Conservation (phyloP, 2,888 invertebrate species). For the Athalia circularis region DNA sequence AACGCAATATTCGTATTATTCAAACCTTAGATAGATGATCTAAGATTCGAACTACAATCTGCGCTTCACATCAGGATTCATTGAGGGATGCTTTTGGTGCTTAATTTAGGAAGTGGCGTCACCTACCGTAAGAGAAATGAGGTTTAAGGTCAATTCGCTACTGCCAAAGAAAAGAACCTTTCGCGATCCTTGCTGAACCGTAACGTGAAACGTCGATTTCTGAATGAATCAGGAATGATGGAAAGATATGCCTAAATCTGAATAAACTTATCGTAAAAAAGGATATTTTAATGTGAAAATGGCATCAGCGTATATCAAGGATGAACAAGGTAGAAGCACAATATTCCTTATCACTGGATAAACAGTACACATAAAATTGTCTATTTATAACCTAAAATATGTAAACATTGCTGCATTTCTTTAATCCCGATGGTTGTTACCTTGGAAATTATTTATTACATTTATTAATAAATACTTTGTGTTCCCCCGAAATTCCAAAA, state of each 20-base stretch:
- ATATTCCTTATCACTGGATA: neutral
- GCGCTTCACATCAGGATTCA: too few species aligned
- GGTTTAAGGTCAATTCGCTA: neutral
- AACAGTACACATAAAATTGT: constrained; percentile 36
- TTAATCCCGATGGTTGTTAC: neutral
- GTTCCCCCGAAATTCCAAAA: too few species aligned
- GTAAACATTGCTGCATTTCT: constrained; percentile 60
- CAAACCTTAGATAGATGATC: too few species aligned
- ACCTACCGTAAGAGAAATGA: neutral
- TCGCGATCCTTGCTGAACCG: neutral
- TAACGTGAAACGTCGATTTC: neutral
- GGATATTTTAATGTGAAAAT: constrained; percentile 55
- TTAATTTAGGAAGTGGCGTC: neutral
- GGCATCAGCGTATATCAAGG: constrained; percentile 71
- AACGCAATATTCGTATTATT: too few species aligned
- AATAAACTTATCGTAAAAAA: constrained; percentile 55
- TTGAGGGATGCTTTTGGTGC: too few species aligned
- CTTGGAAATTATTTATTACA: too few species aligned
- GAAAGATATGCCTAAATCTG: constrained; percentile 52
- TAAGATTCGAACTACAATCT: too few species aligned
- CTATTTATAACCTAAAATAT: constrained; percentile 68
- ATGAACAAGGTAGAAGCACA: constrained; percentile 64
- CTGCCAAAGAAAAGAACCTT: neutral
- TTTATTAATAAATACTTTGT: too few species aligned
- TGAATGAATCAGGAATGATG: neutral